phyloP scores from a whole-genome alignment of 2,113 vertebrate genomes.

The Erinaceus europaeus region DNA sequence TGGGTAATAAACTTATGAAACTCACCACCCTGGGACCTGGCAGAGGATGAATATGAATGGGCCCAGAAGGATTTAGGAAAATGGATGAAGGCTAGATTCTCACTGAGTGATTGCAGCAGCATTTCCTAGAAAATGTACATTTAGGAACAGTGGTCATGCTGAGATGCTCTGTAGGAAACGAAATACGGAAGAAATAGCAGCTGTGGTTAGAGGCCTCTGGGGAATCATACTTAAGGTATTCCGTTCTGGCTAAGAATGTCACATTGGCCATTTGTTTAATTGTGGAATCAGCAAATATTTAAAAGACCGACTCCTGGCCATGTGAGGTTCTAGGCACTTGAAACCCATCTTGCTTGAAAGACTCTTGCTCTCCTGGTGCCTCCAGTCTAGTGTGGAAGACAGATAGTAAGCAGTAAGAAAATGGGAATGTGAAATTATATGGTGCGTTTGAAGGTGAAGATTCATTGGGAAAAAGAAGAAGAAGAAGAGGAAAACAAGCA shows the following conservation, averaged over 20 bases:
- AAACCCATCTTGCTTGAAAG: too few species aligned
- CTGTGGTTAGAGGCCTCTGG: not conserved
- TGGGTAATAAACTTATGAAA: constrained; percentile 41
- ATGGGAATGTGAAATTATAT: not conserved
- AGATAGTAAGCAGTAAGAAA: not conserved
- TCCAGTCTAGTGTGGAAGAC: not conserved
- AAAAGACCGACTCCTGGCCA: too few species aligned
- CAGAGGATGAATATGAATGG: constrained; percentile 37
- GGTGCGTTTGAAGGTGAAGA: not conserved
- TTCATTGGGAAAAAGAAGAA: not conserved
- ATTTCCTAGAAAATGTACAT: constrained; percentile 52
- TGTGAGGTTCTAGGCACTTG: not conserved
- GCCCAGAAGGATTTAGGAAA: constrained; percentile 8
- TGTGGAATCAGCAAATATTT: not conserved
- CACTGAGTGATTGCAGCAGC: not conserved
- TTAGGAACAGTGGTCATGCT: constrained; percentile 11
- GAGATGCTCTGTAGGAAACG: constrained; percentile 39
- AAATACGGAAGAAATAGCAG: constrained; percentile 28
- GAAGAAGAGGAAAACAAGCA: not conserved
- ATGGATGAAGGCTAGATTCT: not conserved
- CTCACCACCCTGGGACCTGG: not conserved
- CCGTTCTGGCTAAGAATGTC: not conserved
- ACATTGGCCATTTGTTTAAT: not conserved
- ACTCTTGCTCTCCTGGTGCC: not conserved
- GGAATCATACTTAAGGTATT: not conserved